A percentile compares a stretch with the other conserved stretches of the same genome.
These are phyloP conservation scores for Camponotus vicinus DNA, from an alignment of 1,140 invertebrate species.

Conservation along the genomic window DNA sequence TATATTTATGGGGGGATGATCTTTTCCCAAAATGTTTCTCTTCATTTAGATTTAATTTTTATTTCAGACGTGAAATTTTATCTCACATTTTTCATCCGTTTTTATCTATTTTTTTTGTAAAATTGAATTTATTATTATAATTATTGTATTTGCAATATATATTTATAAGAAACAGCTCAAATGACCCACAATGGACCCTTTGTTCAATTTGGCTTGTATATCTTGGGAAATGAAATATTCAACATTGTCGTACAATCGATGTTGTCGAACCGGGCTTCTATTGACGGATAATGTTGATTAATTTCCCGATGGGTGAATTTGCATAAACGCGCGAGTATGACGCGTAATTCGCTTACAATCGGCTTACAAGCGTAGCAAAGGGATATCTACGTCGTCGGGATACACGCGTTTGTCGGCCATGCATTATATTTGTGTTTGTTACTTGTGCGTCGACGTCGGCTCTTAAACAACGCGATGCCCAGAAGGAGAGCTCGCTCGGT, in stretches of 20 bases:
- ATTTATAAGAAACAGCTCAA: slow-evolving; percentile 22
- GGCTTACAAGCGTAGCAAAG: slow-evolving; percentile 9
- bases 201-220: background rate
- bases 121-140: background rate
- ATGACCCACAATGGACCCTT: background rate
- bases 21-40: background rate
- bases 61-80: background rate
- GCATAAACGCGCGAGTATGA: background rate
- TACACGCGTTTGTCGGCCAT: background rate
- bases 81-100: slow-evolving; percentile 5
- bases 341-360: slow-evolving; percentile 14
- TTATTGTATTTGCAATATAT: background rate
- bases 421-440: slow-evolving; percentile 27
- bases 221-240: background rate
- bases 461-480: slow-evolving; percentile 28
- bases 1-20: background rate
- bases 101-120: background rate
- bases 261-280: slow-evolving; percentile 4
- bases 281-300: slow-evolving; percentile 33
- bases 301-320: slow-evolving; percentile 34
- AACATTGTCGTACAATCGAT: background rate
- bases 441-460: background rate
- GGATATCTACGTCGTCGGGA: background rate
- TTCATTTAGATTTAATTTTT: background rate
- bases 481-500: background rate